Base-by-base conservation (phyloP, 30 jellyfish, hydroid and myxozoan species). In the Sanderia malayensis region DNA sequence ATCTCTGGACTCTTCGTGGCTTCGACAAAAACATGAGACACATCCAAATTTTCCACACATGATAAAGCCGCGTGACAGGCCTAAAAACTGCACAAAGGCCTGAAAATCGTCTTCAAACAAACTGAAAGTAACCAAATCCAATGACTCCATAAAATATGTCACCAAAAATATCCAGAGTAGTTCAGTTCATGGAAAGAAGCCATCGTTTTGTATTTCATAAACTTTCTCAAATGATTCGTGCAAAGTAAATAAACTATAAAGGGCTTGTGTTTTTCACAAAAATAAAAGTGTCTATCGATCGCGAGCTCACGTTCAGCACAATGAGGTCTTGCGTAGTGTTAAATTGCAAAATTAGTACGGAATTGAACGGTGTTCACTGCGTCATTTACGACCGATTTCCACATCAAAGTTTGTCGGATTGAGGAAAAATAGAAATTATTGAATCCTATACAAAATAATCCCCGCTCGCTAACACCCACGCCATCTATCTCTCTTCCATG, bases 31-130 rank as follows among this genome's bases (percentile, higher is more conserved):
- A 79, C 92, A 79, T 32, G 78, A 67, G 17, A 49, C 71, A 55
- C 67, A 49, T 34, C 84, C 52, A 29, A 79, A 79, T 60, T 79
- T 79, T 37, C 92, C 92, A 44, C 92, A 79, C 92, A 79, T 79
- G 59, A 41, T 37, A 13, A 6, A 37, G 13, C 52, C 52, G 13
- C 10, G 6, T 4, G 52, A 37, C 6, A 37, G 52, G 52, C 52
- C 52, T 4, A 37, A 37, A 37, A 37, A 37, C 13, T 37, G 10
- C 13, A 37, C 6, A 6, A 13, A 59, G 77, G 67, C 77, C 86
- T 27, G n/a, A 41, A 53, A 34, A n/a, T 58, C 61, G 2, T 74
- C 86, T 57, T 58, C 31, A 74, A 58, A 46, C 68, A 74, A 74
- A 58, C 41, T 67, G 33, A 61, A 76, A 27, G 77, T 58, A 61